A percentile compares a stretch with the other conserved stretches of the same genome.
Evolutionary conservation across 1,140 invertebrate species (phyloP).

Genomic region (Caenorhabditis remanei): DNA sequence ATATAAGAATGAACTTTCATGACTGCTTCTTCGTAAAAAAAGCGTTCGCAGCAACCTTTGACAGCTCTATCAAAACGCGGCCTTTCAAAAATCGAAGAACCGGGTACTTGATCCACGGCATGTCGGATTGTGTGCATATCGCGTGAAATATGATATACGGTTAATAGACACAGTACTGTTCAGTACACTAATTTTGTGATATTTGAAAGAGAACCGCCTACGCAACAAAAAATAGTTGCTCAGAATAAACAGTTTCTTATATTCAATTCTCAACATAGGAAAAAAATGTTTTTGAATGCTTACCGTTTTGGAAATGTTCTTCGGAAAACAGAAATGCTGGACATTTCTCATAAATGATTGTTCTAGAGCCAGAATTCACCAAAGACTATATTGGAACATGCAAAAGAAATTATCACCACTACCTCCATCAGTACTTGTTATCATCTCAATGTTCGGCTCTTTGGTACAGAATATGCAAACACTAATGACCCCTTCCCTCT

Average conservation of each 20-base stretch:
- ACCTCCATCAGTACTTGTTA: neutral
- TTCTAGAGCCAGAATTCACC: no score
- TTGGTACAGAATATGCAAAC: neutral
- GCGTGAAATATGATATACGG: slow-evolving; percentile 32
- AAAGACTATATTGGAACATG: neutral
- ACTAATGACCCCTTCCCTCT: neutral
- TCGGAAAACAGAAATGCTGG: no score
- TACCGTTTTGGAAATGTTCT: no score
- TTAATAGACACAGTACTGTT: neutral
- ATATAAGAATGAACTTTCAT: no score
- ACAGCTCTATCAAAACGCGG: slow-evolving; percentile 1
- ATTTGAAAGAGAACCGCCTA: neutral
- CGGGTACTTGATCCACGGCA: slow-evolving; percentile 12
- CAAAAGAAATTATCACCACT: neutral
- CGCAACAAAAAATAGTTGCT: neutral
- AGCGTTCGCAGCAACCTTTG: neutral
- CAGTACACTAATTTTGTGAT: neutral
- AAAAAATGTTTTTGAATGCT: no score
- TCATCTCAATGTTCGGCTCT: neutral
- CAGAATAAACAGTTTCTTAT: neutral
- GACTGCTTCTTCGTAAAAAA: no score
- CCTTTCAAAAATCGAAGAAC: neutral
- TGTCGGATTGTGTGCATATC: neutral
- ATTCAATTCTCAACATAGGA: no score
- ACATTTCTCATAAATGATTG: no score